phyloP scores from a whole-genome alignment of 2,797 vertebrate species.

The Sus cebifrons region DNA sequence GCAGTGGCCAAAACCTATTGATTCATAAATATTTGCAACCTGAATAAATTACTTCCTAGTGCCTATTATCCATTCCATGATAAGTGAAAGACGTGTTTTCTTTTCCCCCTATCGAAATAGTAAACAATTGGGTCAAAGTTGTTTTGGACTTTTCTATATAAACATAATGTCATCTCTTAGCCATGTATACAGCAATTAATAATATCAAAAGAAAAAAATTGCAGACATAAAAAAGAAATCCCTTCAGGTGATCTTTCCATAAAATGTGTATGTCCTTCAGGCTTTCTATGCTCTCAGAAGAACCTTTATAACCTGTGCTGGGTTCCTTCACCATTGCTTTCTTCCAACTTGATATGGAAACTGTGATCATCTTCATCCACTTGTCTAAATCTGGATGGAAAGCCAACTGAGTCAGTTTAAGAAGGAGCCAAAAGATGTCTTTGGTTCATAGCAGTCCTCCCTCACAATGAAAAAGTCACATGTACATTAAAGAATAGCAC shows the following conservation, averaged over 20 bases:
- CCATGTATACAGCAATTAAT: background rate
- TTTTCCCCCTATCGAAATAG: background rate
- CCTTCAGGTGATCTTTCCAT: background rate
- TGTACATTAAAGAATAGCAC: background rate
- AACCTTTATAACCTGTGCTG: background rate
- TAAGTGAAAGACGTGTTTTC: background rate
- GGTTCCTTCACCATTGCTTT: background rate
- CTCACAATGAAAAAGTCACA: background rate
- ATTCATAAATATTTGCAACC: slow-evolving; percentile 65
- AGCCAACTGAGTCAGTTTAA: background rate
- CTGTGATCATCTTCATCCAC: background rate
- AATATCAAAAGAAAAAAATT: slow-evolving; percentile 32
- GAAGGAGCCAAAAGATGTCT: slow-evolving; percentile 69
- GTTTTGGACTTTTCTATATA: slow-evolving; percentile 48
- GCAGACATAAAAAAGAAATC: background rate
- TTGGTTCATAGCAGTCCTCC: slow-evolving; percentile 63
- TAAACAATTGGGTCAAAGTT: background rate
- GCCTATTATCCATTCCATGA: background rate
- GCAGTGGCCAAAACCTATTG: slow-evolving; percentile 49
- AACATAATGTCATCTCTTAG: background rate
- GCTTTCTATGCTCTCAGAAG: background rate
- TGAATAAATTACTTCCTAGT: slow-evolving; percentile 41
- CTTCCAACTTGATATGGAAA: background rate
- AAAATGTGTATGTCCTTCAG: background rate
- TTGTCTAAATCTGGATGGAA: background rate